A percentile compares a stretch with the other conserved stretches of the same genome.
Conservation (phyloP, 2,113 vertebrate genomes). For the Ellobius talpinus region DNA sequence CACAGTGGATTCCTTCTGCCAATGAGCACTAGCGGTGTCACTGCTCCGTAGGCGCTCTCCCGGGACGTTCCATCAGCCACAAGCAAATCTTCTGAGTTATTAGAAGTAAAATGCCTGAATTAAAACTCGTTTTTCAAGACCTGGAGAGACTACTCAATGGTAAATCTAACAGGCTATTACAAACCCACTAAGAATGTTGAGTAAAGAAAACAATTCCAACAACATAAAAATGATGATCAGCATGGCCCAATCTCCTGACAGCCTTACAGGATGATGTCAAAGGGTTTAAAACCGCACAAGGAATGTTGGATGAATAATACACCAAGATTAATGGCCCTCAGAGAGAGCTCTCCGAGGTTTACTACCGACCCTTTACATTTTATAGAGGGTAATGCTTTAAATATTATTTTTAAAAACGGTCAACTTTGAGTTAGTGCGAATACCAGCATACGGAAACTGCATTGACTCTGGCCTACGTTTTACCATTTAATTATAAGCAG, state of each 20-base stretch:
- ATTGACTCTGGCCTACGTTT: background rate
- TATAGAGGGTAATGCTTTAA: background rate
- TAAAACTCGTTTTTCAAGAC: constrained; percentile 6
- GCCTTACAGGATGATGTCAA: background rate
- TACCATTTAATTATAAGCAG: background rate
- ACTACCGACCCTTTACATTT: background rate
- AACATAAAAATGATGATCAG: background rate
- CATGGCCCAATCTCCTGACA: background rate
- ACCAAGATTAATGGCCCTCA: background rate
- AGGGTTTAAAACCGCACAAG: background rate
- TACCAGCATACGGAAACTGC: background rate
- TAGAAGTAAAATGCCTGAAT: background rate
- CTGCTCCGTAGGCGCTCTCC: background rate
- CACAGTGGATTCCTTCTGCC: background rate
- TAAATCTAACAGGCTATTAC: background rate
- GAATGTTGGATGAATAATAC: background rate
- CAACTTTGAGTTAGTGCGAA: background rate
- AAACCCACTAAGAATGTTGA: background rate
- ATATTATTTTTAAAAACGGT: background rate
- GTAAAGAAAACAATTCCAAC: background rate
- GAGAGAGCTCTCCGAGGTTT: background rate
- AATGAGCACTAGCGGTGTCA: no score
- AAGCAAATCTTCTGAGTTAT: constrained; percentile 23
- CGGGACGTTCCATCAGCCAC: background rate
- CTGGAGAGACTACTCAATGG: background rate